Conservation (phyloP, 1,140 invertebrate genomes). For the Zaprionus lachaisei region DNA sequence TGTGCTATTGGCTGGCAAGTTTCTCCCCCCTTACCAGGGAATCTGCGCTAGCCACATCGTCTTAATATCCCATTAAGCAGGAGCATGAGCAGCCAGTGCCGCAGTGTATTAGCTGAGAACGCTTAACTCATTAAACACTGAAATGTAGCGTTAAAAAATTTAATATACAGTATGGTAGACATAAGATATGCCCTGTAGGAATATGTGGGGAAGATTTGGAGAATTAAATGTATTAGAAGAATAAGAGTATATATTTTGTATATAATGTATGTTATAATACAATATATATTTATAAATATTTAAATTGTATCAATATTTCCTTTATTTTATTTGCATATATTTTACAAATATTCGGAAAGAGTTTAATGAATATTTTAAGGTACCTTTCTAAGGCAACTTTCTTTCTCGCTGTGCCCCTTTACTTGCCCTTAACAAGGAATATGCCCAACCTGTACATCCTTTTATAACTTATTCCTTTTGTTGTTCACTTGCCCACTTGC, state of each 20-base stretch:
- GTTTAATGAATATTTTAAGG: too few relatives aligned
- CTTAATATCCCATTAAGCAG: slow-evolving; percentile 71
- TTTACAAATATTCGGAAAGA: too few relatives aligned
- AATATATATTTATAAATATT: not conserved
- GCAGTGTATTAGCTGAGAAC: slow-evolving; percentile 67
- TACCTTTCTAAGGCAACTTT: too few relatives aligned
- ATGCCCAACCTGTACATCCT: not conserved
- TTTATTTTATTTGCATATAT: too few relatives aligned
- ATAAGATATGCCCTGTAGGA: not conserved
- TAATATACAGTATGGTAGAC: not conserved
- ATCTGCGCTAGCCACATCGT: slow-evolving; percentile 17
- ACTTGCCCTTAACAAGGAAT: not conserved
- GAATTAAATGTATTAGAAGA: not conserved
- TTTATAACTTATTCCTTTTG: not conserved
- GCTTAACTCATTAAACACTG: slow-evolving; percentile 57
- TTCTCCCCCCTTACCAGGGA: slow-evolving; percentile 16
- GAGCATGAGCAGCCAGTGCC: not conserved
- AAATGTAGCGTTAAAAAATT: slow-evolving; percentile 2
- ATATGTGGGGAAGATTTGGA: not conserved
- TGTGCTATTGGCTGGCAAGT: slow-evolving; percentile 76
- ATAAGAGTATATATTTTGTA: too few relatives aligned
- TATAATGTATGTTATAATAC: too few relatives aligned
- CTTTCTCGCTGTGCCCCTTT: not conserved
- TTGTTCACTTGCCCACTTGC: not conserved
- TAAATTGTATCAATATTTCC: not conserved